Evolutionary conservation across 2,113 vertebrate genomes (phyloP).

Genomic region (Rynchops niger): DNA sequence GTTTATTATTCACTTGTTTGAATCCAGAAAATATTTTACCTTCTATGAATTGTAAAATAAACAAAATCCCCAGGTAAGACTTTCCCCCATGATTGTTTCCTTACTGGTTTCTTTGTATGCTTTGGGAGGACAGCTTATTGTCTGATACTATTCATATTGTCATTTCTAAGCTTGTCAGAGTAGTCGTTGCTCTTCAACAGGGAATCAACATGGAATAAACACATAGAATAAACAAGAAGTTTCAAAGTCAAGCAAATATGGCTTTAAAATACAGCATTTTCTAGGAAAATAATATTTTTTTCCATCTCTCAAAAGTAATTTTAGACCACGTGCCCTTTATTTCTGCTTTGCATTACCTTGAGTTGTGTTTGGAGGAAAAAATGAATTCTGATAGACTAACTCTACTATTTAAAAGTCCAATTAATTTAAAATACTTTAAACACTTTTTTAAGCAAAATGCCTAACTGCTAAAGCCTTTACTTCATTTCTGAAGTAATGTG

Average conservation of each 20-base stretch:
- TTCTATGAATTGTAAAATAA: constrained; percentile 72
- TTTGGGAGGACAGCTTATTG: constrained; percentile 76
- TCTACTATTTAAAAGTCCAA: constrained; percentile 79
- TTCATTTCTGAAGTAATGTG: constrained; percentile 75
- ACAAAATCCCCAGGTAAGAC: constrained; percentile 66
- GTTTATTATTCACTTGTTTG: constrained; percentile 72
- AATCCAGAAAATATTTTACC: constrained; percentile 74
- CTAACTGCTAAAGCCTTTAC: constrained; percentile 72
- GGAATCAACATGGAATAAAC: constrained; percentile 70
- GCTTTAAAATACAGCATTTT: constrained; percentile 70
- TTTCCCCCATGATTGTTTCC: constrained; percentile 74
- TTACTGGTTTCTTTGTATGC: constrained; percentile 74
- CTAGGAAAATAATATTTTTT: constrained; percentile 23
- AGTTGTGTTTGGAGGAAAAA: constrained; percentile 59
- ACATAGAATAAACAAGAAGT: constrained; percentile 69
- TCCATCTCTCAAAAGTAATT: constrained; percentile 55
- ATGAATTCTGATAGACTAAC: constrained; percentile 74
- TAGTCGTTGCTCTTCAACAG: constrained; percentile 79
- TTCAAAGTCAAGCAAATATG: constrained; percentile 69
- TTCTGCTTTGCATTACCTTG: constrained; percentile 74
- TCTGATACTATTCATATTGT: constrained; percentile 74
- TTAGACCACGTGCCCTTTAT: constrained; percentile 67
- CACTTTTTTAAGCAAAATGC: constrained; percentile 75
- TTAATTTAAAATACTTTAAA: constrained; percentile 79
- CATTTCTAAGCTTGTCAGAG: constrained; percentile 72